Evolutionary conservation across 2,113 vertebrate species (phyloP), one percentile per base, ranked within the genome.

Genomic region (Phalacrocorax aristotelis): DNA sequence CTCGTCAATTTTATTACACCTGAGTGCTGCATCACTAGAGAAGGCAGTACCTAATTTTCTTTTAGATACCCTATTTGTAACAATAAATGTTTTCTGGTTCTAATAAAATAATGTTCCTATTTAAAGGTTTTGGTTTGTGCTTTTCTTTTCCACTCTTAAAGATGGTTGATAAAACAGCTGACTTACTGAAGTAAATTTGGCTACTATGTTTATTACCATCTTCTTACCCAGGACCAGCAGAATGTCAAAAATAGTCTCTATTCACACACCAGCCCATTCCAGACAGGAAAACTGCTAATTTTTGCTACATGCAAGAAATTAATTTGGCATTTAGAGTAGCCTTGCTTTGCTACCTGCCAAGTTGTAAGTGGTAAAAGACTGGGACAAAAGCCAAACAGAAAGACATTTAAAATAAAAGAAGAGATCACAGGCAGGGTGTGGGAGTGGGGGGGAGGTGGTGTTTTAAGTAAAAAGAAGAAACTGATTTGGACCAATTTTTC

Each of bases 1-100:
- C 71, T 97, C 96, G 97, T 98, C 97, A 96, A 70, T 98, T 98
- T 98, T 98, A 98, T 98, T 98, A 96, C 49, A 98, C 95, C 96
- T 98, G 96, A 97, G 78, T 78, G n/a, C 36, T 96, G 80, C 36
- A 36, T 78, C 5, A 20, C 61, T 42, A 19, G 26, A 87, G 90
- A 97, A 97, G 52, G 57, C 15, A 91, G 71, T 65, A 80, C 2
- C 51, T 75, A 93, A 88, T 97, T 98, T 97, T 83, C 54, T 89
- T 94, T 96, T 91, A 79, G 79, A 79, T 95, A 66, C 20, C 32
- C 40, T 97, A 76, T 96, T 97, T 96, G n/a, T 93, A 96, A 91
- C 48, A 96, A 95, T 90, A 96, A 95, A 90, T 91, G 11, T 51
- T 97, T 95, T 84, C 38, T 87, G 30, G 9, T 91, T 97, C 65